phyloP scores from a whole-genome alignment of 2,888 invertebrate genomes.

The Ypsolopha sequella region DNA sequence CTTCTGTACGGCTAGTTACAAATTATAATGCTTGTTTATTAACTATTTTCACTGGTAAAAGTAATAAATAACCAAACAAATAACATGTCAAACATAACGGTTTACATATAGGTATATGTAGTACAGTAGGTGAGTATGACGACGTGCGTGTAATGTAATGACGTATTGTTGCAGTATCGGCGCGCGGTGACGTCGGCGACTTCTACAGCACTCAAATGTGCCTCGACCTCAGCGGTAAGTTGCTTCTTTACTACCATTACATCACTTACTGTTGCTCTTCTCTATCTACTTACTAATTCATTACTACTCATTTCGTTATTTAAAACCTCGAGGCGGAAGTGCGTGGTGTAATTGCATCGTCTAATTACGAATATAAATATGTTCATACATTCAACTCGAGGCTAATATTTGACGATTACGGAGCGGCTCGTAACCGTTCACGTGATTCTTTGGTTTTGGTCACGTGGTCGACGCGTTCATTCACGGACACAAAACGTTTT shows the following conservation, averaged over 20 bases:
- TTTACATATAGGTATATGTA: no score
- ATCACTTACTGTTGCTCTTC: not conserved
- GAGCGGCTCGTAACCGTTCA: constrained; percentile 6
- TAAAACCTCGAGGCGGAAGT: constrained; percentile 23
- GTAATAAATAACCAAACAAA: no score
- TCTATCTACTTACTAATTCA: constrained; percentile 9
- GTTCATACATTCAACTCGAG: no score
- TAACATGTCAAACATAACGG: no score
- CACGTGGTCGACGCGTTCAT: not conserved
- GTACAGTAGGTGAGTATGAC: no score
- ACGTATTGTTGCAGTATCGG: constrained; percentile 53
- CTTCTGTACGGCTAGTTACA: no score
- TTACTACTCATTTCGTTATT: constrained; percentile 15
- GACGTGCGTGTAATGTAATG: not conserved
- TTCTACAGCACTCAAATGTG: constrained; percentile 65
- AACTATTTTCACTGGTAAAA: no score
- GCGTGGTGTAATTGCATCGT: constrained; percentile 21
- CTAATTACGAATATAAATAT: no score
- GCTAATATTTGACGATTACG: constrained; percentile 23
- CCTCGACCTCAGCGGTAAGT: constrained; percentile 64
- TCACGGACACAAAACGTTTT: not conserved
- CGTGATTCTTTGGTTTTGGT: not conserved
- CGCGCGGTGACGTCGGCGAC: constrained; percentile 61
- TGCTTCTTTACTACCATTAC: not conserved
- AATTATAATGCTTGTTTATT: no score